Conservation (phyloP, 1,140 invertebrate genomes). For the Listronotus oregonensis region DNA sequence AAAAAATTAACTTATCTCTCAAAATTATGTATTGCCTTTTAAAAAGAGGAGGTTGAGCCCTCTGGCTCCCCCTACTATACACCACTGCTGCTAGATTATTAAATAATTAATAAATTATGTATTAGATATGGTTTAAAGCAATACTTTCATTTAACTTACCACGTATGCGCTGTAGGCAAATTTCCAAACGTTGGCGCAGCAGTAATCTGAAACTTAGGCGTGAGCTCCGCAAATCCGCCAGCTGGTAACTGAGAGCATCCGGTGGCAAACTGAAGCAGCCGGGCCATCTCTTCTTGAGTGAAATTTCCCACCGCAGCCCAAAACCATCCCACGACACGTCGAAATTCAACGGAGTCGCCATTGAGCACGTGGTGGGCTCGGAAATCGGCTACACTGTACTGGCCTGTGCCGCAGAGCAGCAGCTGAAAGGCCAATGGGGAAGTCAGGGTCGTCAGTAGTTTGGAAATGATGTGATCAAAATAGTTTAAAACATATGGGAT, state of each 20-base stretch:
- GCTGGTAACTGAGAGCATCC: constrained; percentile 90
- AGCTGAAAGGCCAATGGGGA: constrained; percentile 65
- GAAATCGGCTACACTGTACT: constrained; percentile 89
- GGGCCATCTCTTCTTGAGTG: constrained; percentile 90
- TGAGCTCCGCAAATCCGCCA: constrained; percentile 85
- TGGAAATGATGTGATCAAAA: no score
- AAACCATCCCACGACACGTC: constrained; percentile 88
- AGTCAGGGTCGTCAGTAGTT: constrained; percentile 23
- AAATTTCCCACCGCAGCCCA: constrained; percentile 93
- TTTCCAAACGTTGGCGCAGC: constrained; percentile 87
- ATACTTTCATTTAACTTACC: no score
- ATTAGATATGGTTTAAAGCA: no score
- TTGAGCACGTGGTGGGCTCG: constrained; percentile 85
- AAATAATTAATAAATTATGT: no score
- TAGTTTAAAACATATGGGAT: no score
- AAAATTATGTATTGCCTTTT: no score
- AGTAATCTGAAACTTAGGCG: constrained; percentile 89
- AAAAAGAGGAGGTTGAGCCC: no score
- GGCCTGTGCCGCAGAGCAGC: constrained; percentile 89
- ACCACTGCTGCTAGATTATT: no score
- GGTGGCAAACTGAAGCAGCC: constrained; percentile 93
- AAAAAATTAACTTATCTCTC: no score
- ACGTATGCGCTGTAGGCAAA: constrained; percentile 91
- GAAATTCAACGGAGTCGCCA: constrained; percentile 82
- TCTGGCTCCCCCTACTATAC: no score